These are phyloP conservation scores for Horisme vitalbata DNA, from an alignment of 2,888 invertebrate species.

Conservation along the genomic window DNA sequence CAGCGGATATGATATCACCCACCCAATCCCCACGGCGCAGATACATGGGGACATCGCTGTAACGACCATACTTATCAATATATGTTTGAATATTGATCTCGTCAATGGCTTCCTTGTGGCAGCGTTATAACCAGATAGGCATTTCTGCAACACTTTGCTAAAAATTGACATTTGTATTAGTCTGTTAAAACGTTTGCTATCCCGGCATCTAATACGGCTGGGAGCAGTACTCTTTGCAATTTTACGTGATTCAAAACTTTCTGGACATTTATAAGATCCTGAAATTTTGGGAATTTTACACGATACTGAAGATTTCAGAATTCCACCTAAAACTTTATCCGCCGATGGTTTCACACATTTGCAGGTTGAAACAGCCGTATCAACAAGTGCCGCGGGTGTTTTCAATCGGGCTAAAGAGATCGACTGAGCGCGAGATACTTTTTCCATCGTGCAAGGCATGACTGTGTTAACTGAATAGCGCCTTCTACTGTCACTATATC, in stretches of 20 bases:
- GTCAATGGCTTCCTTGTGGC: neutral
- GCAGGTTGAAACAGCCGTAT: slow-evolving; percentile 5
- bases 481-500: neutral
- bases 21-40: slow-evolving; percentile 1
- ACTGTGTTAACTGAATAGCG: neutral
- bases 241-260: too few relatives aligned
- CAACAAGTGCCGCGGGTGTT: neutral
- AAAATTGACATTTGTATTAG: too few relatives aligned
- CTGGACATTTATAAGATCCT: neutral
- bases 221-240: too few relatives aligned
- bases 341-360: neutral
- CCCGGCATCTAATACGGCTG: too few relatives aligned
- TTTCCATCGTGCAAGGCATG: neutral
- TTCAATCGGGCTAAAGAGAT: neutral
- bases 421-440: slow-evolving; percentile 3
- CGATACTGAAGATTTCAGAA: neutral
- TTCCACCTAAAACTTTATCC: neutral
- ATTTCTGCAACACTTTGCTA: too few relatives aligned
- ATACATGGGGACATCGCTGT: slow-evolving; percentile 19
- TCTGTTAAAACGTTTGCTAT: too few relatives aligned
- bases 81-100: slow-evolving; percentile 5
- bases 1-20: slow-evolving; percentile 8
- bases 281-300: neutral
- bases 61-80: slow-evolving; percentile 7
- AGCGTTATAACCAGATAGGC: neutral